Evolutionary conservation across 2,888 invertebrate species (phyloP).

Genomic region (Melitaea athalia): DNA sequence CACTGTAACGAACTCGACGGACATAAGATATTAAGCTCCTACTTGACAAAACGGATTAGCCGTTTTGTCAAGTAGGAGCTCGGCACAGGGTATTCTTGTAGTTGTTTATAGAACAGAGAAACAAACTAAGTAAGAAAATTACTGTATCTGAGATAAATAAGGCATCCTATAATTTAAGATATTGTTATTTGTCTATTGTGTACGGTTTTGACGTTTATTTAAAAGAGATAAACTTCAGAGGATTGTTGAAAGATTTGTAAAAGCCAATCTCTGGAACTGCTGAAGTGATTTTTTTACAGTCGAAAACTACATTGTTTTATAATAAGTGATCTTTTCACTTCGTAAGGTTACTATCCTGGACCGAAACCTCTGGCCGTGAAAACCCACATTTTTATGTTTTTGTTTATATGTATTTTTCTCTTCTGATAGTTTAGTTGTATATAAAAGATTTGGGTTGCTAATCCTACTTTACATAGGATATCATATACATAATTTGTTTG

Average conservation of each 20-base stretch:
- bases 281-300: too few relatives aligned
- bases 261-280: too few relatives aligned
- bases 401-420: constrained; percentile 11
- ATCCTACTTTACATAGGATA: constrained; percentile 30
- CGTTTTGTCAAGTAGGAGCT: neutral
- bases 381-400: too few relatives aligned
- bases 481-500: constrained; percentile 20
- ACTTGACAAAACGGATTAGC: neutral
- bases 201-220: too few relatives aligned
- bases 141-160: neutral
- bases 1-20: constrained; percentile 16
- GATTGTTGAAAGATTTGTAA: too few relatives aligned
- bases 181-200: too few relatives aligned
- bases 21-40: constrained; percentile 14
- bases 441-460: constrained; percentile 26
- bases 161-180: too few relatives aligned
- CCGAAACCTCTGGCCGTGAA: too few relatives aligned
- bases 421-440: constrained; percentile 26
- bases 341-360: too few relatives aligned
- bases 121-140: neutral
- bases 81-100: neutral
- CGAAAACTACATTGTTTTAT: too few relatives aligned
- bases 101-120: neutral
- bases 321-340: too few relatives aligned
- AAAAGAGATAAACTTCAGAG: too few relatives aligned